Percentiles rank a stretch among this genome's conserved stretches.
Conservation (phyloP, 2,113 vertebrate genomes). For the Numida meleagris region DNA sequence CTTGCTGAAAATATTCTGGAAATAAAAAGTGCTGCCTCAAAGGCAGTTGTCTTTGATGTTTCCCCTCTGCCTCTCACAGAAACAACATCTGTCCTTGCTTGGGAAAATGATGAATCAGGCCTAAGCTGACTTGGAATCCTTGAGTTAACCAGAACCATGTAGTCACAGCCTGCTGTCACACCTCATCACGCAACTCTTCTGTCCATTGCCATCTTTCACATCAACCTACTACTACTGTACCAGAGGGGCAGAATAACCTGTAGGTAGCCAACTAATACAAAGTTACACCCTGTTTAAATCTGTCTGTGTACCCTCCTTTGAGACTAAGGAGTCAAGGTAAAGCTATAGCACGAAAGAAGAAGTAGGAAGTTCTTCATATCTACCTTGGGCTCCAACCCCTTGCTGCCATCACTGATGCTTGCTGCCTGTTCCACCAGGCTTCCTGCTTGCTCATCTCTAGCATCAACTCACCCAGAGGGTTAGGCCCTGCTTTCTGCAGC, state of each 20-base stretch:
- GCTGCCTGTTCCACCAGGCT: background rate
- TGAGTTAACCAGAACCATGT: background rate
- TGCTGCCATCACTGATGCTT: background rate
- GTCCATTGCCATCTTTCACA: background rate
- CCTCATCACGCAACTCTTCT: background rate
- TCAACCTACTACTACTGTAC: background rate
- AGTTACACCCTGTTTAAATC: background rate
- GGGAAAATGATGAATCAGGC: background rate
- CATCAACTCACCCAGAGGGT: background rate
- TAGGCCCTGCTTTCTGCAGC: background rate
- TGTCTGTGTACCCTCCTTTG: background rate
- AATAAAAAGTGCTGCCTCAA: background rate
- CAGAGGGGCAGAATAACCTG: background rate
- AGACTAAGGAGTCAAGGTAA: background rate
- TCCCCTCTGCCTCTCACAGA: background rate
- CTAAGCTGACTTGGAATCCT: background rate
- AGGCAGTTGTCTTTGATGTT: background rate
- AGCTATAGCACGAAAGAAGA: background rate
- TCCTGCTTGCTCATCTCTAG: background rate
- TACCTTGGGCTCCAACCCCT: background rate
- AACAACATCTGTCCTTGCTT: background rate
- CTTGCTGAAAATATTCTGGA: background rate
- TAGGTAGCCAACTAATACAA: background rate
- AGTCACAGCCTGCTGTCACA: background rate
- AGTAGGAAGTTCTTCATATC: background rate